Evolutionary conservation across 2,888 invertebrate genomes (phyloP).

Genomic region (Drosophila subsilvestris): DNA sequence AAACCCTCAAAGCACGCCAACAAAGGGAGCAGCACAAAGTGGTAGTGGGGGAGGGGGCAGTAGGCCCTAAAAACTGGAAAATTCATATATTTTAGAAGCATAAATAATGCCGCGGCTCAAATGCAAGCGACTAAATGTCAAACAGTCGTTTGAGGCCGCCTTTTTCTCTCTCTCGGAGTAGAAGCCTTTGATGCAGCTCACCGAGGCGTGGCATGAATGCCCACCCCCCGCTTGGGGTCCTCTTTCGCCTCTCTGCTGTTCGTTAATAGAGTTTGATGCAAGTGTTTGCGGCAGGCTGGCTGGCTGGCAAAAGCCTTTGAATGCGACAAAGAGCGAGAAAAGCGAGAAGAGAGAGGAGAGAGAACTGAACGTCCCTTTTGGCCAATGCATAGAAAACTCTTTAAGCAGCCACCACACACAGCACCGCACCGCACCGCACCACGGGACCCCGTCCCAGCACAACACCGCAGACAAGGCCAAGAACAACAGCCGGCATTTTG

Average conservation of each 20-base stretch:
- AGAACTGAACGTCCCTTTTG: constrained; percentile 27
- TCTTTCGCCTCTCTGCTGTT: constrained; percentile 21
- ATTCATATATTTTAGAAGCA: constrained; percentile 44
- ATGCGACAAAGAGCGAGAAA: constrained; percentile 15
- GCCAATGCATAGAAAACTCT: constrained; percentile 37
- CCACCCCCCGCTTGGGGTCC: constrained; percentile 35
- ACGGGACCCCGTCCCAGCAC: constrained; percentile 4
- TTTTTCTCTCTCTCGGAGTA: constrained; percentile 4
- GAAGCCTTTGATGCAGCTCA: constrained; percentile 64
- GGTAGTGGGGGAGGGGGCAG: neutral
- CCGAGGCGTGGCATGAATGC: constrained; percentile 40
- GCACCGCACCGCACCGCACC: constrained; percentile 7
- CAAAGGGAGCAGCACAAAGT: constrained; percentile 4
- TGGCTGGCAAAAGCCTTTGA: constrained; percentile 38
- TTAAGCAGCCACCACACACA: constrained; percentile 5
- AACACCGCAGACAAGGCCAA: neutral
- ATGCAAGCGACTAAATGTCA: constrained; percentile 46
- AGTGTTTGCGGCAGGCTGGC: constrained; percentile 56
- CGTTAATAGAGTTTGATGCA: constrained; percentile 77
- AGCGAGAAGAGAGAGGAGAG: neutral
- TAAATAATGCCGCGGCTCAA: constrained; percentile 38
- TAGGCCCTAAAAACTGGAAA: constrained; percentile 33
- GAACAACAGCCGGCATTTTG: constrained; percentile 41
- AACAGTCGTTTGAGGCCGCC: constrained; percentile 58
- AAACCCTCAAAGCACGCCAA: constrained; percentile 29